phyloP scores from a whole-genome alignment of 2,113 vertebrate species.

The Arvicanthis niloticus region DNA sequence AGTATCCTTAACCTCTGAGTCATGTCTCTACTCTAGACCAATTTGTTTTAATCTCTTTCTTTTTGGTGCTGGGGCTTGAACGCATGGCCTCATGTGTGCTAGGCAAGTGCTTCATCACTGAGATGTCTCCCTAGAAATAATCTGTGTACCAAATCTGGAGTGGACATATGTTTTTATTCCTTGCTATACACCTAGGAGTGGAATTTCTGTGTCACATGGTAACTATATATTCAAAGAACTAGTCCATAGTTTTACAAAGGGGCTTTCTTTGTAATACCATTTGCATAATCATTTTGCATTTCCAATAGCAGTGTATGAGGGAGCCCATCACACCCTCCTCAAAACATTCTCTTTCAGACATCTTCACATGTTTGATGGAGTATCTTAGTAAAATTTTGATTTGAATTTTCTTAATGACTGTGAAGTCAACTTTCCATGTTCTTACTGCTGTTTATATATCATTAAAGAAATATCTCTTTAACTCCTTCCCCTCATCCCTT shows the following conservation, averaged over 20 bases:
- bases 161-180: neutral
- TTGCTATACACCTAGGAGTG: neutral
- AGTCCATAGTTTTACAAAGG: too few species aligned
- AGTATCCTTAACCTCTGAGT: neutral
- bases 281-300: too few species aligned
- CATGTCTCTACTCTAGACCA: neutral
- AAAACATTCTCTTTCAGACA: too few species aligned
- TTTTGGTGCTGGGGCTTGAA: neutral
- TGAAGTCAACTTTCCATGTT: neutral
- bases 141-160: neutral
- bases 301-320: too few species aligned
- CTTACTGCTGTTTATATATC: neutral
- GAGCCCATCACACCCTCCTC: too few species aligned
- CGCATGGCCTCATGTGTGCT: neutral
- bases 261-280: too few species aligned
- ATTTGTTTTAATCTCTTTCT: neutral
- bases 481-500: neutral
- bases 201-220: neutral
- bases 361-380: too few species aligned
- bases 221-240: neutral
- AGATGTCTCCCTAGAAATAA: neutral
- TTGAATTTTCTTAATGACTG: neutral
- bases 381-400: neutral
- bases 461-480: neutral
- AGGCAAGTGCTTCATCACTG: neutral